Evolutionary conservation across 2,113 vertebrate species (phyloP).

Genomic region (Cyphomyrus discorhynchus): DNA sequence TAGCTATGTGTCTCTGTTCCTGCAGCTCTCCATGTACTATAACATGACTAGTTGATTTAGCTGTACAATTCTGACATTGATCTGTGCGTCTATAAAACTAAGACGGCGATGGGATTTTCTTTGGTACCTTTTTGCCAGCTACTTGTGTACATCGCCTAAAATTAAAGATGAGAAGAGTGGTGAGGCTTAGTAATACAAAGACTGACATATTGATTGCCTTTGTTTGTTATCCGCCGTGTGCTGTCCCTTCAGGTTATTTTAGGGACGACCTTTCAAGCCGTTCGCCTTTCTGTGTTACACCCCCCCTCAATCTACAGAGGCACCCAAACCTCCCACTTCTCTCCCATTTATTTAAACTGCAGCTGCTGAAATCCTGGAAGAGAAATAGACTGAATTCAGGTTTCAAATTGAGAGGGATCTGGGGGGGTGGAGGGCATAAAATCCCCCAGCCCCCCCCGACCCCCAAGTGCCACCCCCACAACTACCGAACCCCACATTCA

Average conservation of each 20-base stretch:
- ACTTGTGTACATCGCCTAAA: neutral
- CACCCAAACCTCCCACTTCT: neutral
- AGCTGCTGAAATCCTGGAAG: neutral
- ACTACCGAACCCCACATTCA: neutral
- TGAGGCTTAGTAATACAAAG: neutral
- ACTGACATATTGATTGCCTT: neutral
- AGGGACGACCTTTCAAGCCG: neutral
- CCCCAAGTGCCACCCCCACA: neutral
- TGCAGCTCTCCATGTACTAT: neutral
- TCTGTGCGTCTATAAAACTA: neutral
- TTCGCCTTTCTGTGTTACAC: neutral
- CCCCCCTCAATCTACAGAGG: neutral
- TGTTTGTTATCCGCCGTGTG: neutral
- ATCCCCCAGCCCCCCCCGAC: too few species aligned
- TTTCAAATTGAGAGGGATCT: neutral
- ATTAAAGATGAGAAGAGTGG: neutral
- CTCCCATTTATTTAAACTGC: neutral
- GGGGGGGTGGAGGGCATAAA: neutral
- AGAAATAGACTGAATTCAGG: neutral
- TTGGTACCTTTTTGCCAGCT: neutral
- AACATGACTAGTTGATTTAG: neutral
- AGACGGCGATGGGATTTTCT: neutral
- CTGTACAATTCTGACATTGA: neutral
- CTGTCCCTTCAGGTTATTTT: neutral
- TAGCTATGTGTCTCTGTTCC: neutral